Base-by-base conservation (phyloP, 2,888 invertebrate genomes). In the Ochropacha duplaris region DNA sequence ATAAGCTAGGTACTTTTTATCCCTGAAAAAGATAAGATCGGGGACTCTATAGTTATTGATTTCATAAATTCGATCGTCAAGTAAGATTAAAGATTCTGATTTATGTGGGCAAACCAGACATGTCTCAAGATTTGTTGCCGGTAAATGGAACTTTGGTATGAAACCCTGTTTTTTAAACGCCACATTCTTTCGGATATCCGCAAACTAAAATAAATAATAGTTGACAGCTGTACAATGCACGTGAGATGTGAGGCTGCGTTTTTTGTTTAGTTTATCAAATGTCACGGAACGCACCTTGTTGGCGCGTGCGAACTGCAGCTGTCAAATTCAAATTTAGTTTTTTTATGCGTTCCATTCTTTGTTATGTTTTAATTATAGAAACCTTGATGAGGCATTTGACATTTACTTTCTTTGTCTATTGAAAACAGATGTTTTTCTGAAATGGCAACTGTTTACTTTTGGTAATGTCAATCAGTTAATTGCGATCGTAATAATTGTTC, bases 231-330 rank as follows among this genome's bases (percentile, higher is more conserved):
- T 62, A 65, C 57, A 54, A 55, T 70, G 69, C 65, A 65, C 69
- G 69, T 50, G 50, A 50, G 26, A 55, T 57, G 54, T 57, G 66
- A 60, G 62, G 54, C 59, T 60, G 54, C 61, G 61, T 71, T 62
- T 61, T 67, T 70, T 58, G 58, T 65, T 22, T 26, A 9, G 51
- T 19, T 51, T n/a, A 24, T 26, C 56, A 79, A 79, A 80, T 81
- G 80, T 74, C 79, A 79, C 44, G 9, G 54, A 19, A 63, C 54
- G 62, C 81, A 81, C 75, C 81, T 79, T 81, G 72, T 51, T 28
- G 58, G 65, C 68, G 70, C 73, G 62, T 72, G 74, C 68, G 65
- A 54, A 54, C 14, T 19, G 61, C 79, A 78, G 68, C 72, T 78
- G 75, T 55, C 49, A 49, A 54, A 19, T 64, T 74, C 68, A 66